Evolutionary conservation across 2,797 vertebrate species (phyloP), one percentile per base, ranked within the genome.

Genomic region (Ficedula albicollis): DNA sequence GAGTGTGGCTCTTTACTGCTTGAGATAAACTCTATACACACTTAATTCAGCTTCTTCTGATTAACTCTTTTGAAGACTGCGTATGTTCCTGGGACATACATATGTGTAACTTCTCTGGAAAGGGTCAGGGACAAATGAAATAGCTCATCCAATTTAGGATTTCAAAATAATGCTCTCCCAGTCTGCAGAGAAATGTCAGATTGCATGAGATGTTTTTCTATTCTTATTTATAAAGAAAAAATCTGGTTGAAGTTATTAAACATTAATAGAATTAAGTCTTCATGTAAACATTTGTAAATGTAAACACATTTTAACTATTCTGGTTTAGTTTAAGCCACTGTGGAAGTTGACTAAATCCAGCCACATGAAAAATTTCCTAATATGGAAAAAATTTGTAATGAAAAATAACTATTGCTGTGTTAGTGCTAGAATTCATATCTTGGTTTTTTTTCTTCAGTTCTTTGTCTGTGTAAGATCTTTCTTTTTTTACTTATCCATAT

Each of bases 271-370:
- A 96, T 89, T 94, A 87, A 70, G 43, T 63, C 5, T 85, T 34
- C 29, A 21, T 92, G 56, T 80, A 87, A 78, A 90, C 27, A 25
- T 79, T 60, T 67, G 72, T 73, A 43, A 79, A 25, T 93, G 44
- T 89, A 89, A 93, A 77, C 72, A 87, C 21, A 54, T 91, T 79
- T 92, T 90, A 89, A 79, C 82, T 84, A 34, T 77, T 92, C 52
- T 94, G 84, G 0, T 3, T 87, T 85, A 67, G 23, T 56, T 80
- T 96, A 74, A 95, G 77, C 36, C 49, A 43, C 43, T 55, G 49
- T 90, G 51, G 46, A 94, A 82, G 39, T 66, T 29, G 46, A 94
- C 85, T 74, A 93, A 87, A 77, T 91, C 41, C 78, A 94, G 27
- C 8, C 38, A 39, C 72, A 79, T 36, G 36, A 92, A 84, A 93